A percentile compares a stretch with the other conserved stretches of the same genome.
Conservation (phyloP, 2,888 invertebrate genomes). For the Theretra japonica region DNA sequence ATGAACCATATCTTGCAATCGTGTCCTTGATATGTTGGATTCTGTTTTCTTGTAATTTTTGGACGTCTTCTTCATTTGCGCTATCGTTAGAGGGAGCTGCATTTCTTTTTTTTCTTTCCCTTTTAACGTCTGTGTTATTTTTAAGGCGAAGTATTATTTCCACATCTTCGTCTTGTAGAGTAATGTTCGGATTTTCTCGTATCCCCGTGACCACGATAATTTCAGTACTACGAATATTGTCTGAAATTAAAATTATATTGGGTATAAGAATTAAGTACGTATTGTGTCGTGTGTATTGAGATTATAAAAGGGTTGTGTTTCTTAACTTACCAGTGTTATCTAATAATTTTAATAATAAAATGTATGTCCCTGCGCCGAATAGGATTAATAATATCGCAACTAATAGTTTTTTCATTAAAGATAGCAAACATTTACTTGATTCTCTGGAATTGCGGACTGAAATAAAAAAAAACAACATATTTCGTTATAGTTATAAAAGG, state of each 20-base stretch:
- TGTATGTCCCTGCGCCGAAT: constrained; percentile 55
- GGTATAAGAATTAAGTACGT: background rate
- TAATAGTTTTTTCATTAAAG: constrained; percentile 57
- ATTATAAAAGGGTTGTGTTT: background rate
- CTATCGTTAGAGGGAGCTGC: constrained; percentile 21
- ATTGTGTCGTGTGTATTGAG: background rate
- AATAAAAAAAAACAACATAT: constrained; percentile 42
- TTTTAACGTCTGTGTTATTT: constrained; percentile 51
- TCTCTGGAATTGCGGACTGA: constrained; percentile 54
- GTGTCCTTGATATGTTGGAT: constrained; percentile 63
- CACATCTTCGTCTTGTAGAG: constrained; percentile 52
- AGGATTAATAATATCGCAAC: constrained; percentile 54
- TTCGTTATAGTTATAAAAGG: background rate
- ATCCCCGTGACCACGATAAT: constrained; percentile 63
- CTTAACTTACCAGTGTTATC: constrained; percentile 57
- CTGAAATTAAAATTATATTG: constrained; percentile 46
- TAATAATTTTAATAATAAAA: constrained; percentile 56
- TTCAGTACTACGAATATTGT: constrained; percentile 56
- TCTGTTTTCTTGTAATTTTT: constrained; percentile 48
- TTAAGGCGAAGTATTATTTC: constrained; percentile 58
- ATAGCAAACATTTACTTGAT: constrained; percentile 54
- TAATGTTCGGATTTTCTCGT: constrained; percentile 57
- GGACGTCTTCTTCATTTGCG: constrained; percentile 36
- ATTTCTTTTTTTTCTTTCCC: constrained; percentile 55
- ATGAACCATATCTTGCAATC: constrained; percentile 61